Base-by-base conservation (phyloP, 92 coral and sea anemone species). In the Hydrozoanthus gracilis region DNA sequence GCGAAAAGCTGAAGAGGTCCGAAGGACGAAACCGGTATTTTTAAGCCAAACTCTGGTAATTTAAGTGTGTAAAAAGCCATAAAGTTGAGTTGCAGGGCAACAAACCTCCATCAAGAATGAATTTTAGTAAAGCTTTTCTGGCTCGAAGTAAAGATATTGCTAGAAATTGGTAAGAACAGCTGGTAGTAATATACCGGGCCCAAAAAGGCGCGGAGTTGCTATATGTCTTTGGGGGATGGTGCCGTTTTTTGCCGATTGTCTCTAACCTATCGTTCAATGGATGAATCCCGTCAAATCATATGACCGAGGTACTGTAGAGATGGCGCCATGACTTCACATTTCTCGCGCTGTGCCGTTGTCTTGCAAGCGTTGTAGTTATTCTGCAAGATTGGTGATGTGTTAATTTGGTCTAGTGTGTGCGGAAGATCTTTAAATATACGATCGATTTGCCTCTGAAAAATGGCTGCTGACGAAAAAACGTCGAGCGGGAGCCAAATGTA, bases 141-240 rank as follows among this genome's bases (percentile, higher is more conserved):
- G n/a, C n/a, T n/a, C n/a, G n/a, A n/a, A n/a, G n/a, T n/a, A n/a
- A n/a, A n/a, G n/a, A n/a, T n/a, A n/a, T n/a, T n/a, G n/a, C n/a
- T n/a, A n/a, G n/a, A n/a, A n/a, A n/a, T 70, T 6, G 78, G 65
- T 5, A 83, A 64, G 65, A 70, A 83, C 51, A 70, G 70, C 51
- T 75, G 78, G n/a, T 79, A 79, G 85, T 79, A 79, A 14, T 79
- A 54, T 16, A 79, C 51, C 1, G 58, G 85, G 3, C 76, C 86
- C 10, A 82, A 45, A 27, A 82, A 62, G 2, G 56, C 27, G 3
- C 58, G 74, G 4, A 65, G 56, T 16, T 62, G 86, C 0, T 44
- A 12, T 3, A 35, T 8, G 13, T 62, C 86, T 12, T 13, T 7
- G 17, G 71, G 71, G 20, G 71, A 16, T 9, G 45, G 5, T 2